phyloP scores from a whole-genome alignment of 2,797 vertebrate species.

The Micrastur ruficollis region DNA sequence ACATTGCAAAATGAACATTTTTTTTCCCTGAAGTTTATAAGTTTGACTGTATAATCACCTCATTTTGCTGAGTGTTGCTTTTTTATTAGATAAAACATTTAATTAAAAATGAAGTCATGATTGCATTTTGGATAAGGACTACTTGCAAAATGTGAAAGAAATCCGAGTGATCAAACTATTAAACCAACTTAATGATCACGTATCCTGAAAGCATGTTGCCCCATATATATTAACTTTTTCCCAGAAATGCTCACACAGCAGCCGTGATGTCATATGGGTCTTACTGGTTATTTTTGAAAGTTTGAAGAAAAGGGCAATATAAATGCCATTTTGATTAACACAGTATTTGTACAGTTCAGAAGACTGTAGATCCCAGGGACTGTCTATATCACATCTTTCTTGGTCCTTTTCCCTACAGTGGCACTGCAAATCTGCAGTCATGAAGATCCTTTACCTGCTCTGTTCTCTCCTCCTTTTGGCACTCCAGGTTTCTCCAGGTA shows the following conservation, averaged over 20 bases:
- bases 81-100: not conserved
- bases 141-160: not conserved
- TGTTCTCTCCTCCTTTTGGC: constrained; percentile 42
- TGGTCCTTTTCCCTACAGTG: not conserved
- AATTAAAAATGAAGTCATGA: not conserved
- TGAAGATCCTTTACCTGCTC: constrained; percentile 48
- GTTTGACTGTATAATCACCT: not conserved
- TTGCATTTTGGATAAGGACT: not conserved
- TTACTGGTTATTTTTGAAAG: not conserved
- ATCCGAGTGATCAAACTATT: not conserved
- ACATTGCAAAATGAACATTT: not conserved
- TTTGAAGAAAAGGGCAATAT: not conserved
- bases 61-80: not conserved
- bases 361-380: not conserved
- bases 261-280: not conserved
- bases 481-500: constrained; percentile 40
- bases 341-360: not conserved
- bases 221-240: not conserved
- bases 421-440: not conserved
- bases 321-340: not conserved
- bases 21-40: not conserved
- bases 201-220: not conserved
- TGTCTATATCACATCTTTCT: not conserved
- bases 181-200: not conserved
- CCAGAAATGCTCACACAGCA: not conserved